A percentile compares a stretch with the other conserved stretches of the same genome.
Conservation (phyloP, 2,888 invertebrate species). For the Apoderus coryli region DNA sequence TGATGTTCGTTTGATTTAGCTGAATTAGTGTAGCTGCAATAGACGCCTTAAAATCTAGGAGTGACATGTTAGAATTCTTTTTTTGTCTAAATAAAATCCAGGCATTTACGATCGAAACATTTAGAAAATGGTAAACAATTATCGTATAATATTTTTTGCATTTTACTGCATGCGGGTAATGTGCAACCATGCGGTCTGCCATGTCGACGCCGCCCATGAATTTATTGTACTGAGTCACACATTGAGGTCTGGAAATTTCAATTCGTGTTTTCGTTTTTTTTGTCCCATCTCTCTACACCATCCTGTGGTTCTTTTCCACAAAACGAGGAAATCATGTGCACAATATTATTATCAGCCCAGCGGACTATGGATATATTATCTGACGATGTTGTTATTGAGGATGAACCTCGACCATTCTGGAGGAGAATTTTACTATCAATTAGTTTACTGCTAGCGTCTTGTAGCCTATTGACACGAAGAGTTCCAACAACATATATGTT, state of each 20-base stretch:
- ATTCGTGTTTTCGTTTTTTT: constrained; percentile 11
- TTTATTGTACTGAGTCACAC: constrained; percentile 11
- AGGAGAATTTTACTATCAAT: neutral
- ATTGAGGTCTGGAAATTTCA: constrained; percentile 8
- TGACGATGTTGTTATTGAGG: constrained; percentile 10
- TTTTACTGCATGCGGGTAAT: constrained; percentile 13
- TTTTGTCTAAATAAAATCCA: constrained; percentile 8
- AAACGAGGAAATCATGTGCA: constrained; percentile 12
- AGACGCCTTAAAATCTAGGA: constrained; percentile 12
- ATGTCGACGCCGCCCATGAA: constrained; percentile 11
- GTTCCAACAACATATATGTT: too few relatives aligned
- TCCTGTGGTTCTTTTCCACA: constrained; percentile 12
- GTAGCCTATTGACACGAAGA: too few relatives aligned
- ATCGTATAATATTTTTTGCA: constrained; percentile 10
- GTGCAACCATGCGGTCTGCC: constrained; percentile 11
- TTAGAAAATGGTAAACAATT: constrained; percentile 10
- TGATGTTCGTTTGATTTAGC: constrained; percentile 10
- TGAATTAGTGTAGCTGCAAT: constrained; percentile 11
- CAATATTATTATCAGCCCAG: constrained; percentile 13
- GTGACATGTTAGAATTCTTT: constrained; percentile 10
- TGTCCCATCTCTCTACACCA: constrained; percentile 11
- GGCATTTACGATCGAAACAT: constrained; percentile 5
- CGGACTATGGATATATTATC: constrained; percentile 12
- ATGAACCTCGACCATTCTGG: constrained; percentile 9
- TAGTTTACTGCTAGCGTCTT: too few relatives aligned